Percentiles rank a stretch among this genome's conserved stretches.
Conservation (phyloP, 2,797 vertebrate species). For the Poeciliopsis presidionis region DNA sequence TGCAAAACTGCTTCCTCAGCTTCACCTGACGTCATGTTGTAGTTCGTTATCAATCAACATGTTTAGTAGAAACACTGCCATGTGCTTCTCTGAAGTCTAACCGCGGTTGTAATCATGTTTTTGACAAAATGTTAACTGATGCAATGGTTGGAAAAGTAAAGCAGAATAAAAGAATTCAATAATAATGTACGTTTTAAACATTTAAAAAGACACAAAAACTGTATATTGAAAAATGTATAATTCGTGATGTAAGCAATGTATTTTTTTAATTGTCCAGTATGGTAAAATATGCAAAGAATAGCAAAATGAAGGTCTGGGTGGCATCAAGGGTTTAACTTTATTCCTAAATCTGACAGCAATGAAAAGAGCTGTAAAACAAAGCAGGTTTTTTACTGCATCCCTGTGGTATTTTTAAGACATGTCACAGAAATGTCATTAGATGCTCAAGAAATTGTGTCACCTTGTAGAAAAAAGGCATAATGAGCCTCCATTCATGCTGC, state of each 20-base stretch:
- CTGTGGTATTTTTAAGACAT: neutral
- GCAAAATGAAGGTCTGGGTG: neutral
- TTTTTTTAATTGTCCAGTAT: neutral
- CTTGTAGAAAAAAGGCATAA: slow-evolving; percentile 1
- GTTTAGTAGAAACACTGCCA: neutral
- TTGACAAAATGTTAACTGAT: neutral
- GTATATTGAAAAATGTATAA: neutral
- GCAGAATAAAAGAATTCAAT: neutral
- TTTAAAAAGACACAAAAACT: neutral
- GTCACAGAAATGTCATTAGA: slow-evolving; percentile 2
- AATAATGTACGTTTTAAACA: neutral
- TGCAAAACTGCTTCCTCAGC: no score
- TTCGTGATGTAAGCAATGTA: neutral
- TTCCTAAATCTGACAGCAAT: neutral
- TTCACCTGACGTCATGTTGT: no score
- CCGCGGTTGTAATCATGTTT: neutral
- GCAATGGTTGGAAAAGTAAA: neutral
- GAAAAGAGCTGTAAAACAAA: slow-evolving; percentile 1
- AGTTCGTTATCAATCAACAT: no score
- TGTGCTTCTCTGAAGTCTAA: neutral
- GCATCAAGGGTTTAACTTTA: neutral
- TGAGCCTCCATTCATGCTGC: neutral
- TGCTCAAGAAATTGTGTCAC: neutral
- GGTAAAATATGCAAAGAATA: neutral
- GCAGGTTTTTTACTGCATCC: neutral